phyloP scores from a whole-genome alignment of 2,797 vertebrate genomes.

The Ambastaia sidthimunki region DNA sequence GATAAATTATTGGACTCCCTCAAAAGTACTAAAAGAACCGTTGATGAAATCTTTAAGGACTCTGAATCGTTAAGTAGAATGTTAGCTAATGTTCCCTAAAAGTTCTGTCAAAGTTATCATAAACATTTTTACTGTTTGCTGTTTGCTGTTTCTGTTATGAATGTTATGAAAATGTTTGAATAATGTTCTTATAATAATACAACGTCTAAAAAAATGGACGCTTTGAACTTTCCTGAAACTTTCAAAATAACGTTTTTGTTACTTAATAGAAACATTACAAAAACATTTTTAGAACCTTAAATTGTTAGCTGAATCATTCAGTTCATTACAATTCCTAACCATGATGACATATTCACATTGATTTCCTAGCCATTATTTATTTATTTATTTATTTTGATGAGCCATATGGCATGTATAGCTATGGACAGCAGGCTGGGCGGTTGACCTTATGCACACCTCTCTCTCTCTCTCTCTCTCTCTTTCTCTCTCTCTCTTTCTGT shows the following conservation, averaged over 20 bases:
- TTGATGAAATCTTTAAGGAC: neutral
- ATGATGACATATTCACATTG: neutral
- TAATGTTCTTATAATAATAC: too few species aligned
- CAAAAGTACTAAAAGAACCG: neutral
- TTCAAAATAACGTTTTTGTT: too few species aligned
- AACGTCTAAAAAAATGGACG: too few species aligned
- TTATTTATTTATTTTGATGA: conserved; percentile 30
- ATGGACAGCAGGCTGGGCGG: neutral
- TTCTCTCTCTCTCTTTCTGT: neutral
- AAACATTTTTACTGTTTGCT: too few species aligned
- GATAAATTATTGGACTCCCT: neutral
- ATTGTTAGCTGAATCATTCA: neutral
- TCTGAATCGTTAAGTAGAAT: neutral
- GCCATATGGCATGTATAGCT: conserved; percentile 3
- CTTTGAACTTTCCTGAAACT: too few species aligned
- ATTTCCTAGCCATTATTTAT: conserved; percentile 17
- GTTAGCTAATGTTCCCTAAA: too few species aligned
- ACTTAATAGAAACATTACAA: too few species aligned
- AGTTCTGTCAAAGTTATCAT: too few species aligned
- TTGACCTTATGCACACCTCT: conserved; percentile 3
- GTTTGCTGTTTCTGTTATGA: too few species aligned
- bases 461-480: neutral
- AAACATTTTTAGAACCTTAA: too few species aligned
- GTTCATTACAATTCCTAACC: neutral
- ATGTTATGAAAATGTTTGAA: too few species aligned